A percentile compares a stretch with the other conserved stretches of the same genome.
Conservation (phyloP, 2,113 vertebrate genomes). For the Polyodon spathula region DNA sequence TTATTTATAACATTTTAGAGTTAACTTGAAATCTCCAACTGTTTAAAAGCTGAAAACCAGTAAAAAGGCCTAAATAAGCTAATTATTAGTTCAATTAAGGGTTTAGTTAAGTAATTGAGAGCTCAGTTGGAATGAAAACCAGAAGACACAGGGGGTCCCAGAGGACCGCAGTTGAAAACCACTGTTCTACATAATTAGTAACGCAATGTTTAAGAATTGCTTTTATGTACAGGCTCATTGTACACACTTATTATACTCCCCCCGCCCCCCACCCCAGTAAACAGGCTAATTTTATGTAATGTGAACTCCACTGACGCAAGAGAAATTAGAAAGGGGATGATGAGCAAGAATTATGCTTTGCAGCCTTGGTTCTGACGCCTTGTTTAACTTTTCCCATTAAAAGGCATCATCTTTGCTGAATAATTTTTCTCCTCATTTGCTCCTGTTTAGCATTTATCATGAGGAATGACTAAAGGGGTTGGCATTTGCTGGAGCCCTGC, state of each 20-base stretch:
- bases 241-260: not conserved
- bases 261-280: not conserved
- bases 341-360: not conserved
- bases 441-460: not conserved
- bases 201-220: not conserved
- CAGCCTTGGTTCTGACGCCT: not conserved
- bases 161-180: too few species aligned
- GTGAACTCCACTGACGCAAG: not conserved
- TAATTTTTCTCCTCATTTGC: not conserved
- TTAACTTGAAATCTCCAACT: too few species aligned
- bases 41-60: too few species aligned
- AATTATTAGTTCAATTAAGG: too few species aligned
- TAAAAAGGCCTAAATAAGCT: too few species aligned
- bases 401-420: not conserved
- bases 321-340: not conserved
- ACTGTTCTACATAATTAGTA: not conserved
- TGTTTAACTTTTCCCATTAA: not conserved
- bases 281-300: not conserved
- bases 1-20: too few species aligned
- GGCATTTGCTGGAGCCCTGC: not conserved
- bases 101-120: too few species aligned
- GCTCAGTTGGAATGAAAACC: too few species aligned
- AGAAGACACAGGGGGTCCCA: too few species aligned
- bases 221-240: not conserved
- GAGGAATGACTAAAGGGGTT: not conserved